Percentiles rank a stretch among this genome's conserved stretches.
These are phyloP conservation scores for Corbicula japonica DNA, from an alignment of 2,888 invertebrate genomes.

Conservation along the genomic window DNA sequence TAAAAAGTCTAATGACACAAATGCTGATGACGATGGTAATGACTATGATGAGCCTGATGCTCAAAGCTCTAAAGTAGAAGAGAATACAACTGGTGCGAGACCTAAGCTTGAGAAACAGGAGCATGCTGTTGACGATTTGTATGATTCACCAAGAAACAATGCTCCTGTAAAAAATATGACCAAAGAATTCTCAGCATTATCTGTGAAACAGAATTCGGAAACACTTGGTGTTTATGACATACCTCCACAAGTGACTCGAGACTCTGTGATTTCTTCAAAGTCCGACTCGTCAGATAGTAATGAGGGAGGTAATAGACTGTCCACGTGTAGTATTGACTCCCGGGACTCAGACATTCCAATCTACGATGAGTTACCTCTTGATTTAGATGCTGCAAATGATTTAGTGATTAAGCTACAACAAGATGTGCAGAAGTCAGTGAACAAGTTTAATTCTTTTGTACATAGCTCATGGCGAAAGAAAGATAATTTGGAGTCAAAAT, in stretches of 20 bases:
- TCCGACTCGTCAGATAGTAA: conserved; percentile 81
- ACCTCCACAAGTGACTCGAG: conserved; percentile 87
- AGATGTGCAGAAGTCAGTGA: conserved; percentile 94
- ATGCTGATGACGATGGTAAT: conserved; percentile 63
- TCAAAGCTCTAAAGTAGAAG: conserved; percentile 30
- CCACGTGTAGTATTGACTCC: conserved; percentile 79
- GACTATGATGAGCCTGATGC: conserved; percentile 68
- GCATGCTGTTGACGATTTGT: conserved; percentile 83
- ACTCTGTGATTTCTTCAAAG: conserved; percentile 80
- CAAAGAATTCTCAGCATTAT: conserved; percentile 59
- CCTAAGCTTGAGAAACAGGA: conserved; percentile 65
- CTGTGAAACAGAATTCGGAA: conserved; percentile 46
- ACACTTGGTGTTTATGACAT: conserved; percentile 85
- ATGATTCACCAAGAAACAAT: conserved; percentile 85
- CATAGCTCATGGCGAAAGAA: conserved; percentile 92
- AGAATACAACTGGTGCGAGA: conserved; percentile 27
- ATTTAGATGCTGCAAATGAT: conserved; percentile 92
- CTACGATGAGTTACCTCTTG: conserved; percentile 89
- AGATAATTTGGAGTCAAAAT: conserved; percentile 92
- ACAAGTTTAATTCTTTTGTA: conserved; percentile 92
- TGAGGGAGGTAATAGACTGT: conserved; percentile 74
- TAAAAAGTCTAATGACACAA: conserved; percentile 30
- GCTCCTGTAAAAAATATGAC: conserved; percentile 70
- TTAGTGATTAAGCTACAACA: conserved; percentile 91
- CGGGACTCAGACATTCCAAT: conserved; percentile 75